Evolutionary conservation across 2,888 invertebrate genomes (phyloP).

Genomic region (Schizotus pectinicornis): DNA sequence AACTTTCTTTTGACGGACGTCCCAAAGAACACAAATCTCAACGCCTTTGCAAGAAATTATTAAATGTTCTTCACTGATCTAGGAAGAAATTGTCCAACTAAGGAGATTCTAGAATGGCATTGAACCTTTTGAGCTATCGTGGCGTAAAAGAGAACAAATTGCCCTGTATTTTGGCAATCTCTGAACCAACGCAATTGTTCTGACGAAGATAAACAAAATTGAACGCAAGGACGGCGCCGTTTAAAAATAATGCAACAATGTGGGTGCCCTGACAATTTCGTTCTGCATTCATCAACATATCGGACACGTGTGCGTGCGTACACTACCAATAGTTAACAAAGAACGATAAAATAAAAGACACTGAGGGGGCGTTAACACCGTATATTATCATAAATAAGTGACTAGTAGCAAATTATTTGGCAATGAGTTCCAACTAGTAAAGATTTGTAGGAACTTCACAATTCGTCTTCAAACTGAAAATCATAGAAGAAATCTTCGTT

Average conservation of each 20-base stretch:
- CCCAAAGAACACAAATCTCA: too few species aligned
- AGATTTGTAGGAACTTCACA: slow-evolving; percentile 9
- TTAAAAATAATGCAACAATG: slow-evolving; percentile 25
- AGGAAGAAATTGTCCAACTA: too few species aligned
- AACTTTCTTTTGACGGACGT: too few species aligned
- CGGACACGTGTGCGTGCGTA: slow-evolving; percentile 1
- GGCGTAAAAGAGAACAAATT: too few species aligned
- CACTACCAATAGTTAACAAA: background rate
- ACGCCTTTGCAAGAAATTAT: too few species aligned
- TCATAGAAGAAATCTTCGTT: slow-evolving; percentile 29
- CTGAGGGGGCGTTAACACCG: slow-evolving; percentile 2
- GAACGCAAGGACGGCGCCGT: slow-evolving; percentile 25
- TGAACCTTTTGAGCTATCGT: too few species aligned
- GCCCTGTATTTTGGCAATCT: too few species aligned
- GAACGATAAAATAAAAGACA: background rate
- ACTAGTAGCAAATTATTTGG: slow-evolving; percentile 17
- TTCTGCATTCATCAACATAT: slow-evolving; percentile 19
- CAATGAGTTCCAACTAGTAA: background rate
- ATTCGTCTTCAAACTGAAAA: slow-evolving; percentile 30
- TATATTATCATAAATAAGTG: slow-evolving; percentile 19
- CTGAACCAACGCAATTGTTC: slow-evolving; percentile 24
- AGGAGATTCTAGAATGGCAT: too few species aligned
- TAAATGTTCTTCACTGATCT: too few species aligned
- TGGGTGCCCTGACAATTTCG: slow-evolving; percentile 29
- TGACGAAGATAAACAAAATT: slow-evolving; percentile 23